These are phyloP conservation scores for Amphiura filiformis DNA, from an alignment of 35 echinoderm and acorn worm genomes.

Conservation along the genomic window DNA sequence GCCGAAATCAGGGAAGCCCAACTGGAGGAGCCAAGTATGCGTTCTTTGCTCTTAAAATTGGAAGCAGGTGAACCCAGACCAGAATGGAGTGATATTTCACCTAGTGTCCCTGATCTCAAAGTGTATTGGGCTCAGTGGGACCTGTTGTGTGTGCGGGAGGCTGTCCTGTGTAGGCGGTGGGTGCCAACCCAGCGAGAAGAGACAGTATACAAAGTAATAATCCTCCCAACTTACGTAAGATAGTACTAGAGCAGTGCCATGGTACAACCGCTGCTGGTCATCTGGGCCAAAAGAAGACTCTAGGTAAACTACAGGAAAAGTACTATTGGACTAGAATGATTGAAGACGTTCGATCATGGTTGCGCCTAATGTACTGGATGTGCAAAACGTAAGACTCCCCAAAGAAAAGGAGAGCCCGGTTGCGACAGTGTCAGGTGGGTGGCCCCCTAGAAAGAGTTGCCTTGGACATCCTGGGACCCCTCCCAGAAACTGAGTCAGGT, in stretches of 20 bases:
- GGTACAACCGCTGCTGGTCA: constrained; percentile 10
- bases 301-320: background rate
- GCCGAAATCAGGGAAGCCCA: too few relatives aligned
- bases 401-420: background rate
- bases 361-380: constrained; percentile 3
- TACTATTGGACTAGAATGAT: constrained; percentile 6
- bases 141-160: too few relatives aligned
- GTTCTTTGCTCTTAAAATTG: too few relatives aligned
- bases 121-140: too few relatives aligned
- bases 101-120: too few relatives aligned
- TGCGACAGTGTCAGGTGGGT: background rate
- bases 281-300: constrained; percentile 6
- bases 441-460: constrained; percentile 17
- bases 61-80: too few relatives aligned
- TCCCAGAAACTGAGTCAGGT: constrained; percentile 36
- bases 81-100: too few relatives aligned
- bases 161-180: too few relatives aligned
- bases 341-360: constrained; percentile 2
- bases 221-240: background rate
- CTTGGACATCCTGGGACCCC: constrained; percentile 36
- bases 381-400: constrained; percentile 1
- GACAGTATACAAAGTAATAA: background rate
- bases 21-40: too few relatives aligned
- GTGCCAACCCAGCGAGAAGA: too few relatives aligned
- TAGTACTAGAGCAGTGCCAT: background rate